phyloP scores from a whole-genome alignment of 1,140 invertebrate species.

The Habropoda laboriosa region DNA sequence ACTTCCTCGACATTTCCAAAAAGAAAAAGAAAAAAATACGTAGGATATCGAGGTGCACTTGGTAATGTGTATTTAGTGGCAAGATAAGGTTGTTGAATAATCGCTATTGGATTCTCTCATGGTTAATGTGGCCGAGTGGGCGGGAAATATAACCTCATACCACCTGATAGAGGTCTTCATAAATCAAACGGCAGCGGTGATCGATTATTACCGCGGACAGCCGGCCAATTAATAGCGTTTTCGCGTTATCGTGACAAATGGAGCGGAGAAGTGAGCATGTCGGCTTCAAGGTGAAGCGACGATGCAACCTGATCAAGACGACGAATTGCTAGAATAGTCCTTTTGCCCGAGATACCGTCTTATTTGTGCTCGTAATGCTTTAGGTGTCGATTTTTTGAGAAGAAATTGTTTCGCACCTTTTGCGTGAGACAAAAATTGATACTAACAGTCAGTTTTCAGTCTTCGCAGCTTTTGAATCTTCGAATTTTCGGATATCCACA shows the following conservation, averaged over 20 bases:
- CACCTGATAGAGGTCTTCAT: constrained; percentile 17
- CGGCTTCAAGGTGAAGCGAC: constrained; percentile 24
- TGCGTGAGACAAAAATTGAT: too few relatives aligned
- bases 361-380: background rate
- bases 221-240: constrained; percentile 37
- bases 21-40: too few relatives aligned
- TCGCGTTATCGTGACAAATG: constrained; percentile 48
- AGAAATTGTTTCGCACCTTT: too few relatives aligned
- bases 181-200: constrained; percentile 15
- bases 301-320: constrained; percentile 10
- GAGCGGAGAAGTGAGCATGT: constrained; percentile 25
- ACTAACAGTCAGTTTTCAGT: too few relatives aligned
- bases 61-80: too few relatives aligned
- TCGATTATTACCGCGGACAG: constrained; percentile 41
- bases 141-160: constrained; percentile 9
- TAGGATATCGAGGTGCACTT: too few relatives aligned
- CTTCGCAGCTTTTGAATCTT: too few relatives aligned
- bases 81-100: background rate
- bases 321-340: background rate
- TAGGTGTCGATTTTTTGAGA: too few relatives aligned
- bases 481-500: too few relatives aligned
- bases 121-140: background rate
- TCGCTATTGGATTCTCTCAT: background rate
- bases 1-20: too few relatives aligned
- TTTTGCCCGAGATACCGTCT: background rate